Evolutionary conservation across 2,888 invertebrate species (phyloP), one percentile per base, ranked within the genome.

Genomic region (Agrotis ipsilon): DNA sequence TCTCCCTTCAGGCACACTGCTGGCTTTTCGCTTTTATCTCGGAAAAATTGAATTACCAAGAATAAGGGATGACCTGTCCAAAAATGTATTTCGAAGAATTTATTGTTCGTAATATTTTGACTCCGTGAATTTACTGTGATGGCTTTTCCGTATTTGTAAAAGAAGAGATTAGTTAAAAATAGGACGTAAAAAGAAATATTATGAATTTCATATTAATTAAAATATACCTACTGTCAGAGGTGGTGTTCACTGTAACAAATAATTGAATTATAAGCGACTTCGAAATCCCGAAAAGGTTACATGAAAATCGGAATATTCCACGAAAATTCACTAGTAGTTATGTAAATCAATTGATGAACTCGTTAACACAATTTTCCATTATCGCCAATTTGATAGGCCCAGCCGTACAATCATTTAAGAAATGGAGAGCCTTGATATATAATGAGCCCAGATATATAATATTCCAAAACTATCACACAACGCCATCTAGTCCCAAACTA

Each of bases 31-130:
- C 43, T 32, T 46, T 79, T 65, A 80, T 80, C 59, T 52, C 51
- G 4, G 46, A 55, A 55, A 69, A 68, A 68, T 13, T 54, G 46
- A 66, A 43, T 68, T 68, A 57, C 65, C 55, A 55, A 68, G 60
- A 80, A 76, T 76, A 75, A 51, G 65, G 57, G 54, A 75, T 80
- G 45, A 75, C 39, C 49, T 64, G 57, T 67, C 68, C 18, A 55
- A 68, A 76, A 78, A 76, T 48, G n/a, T 68, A 70, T 67, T 55
- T 43, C 43, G 18, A 54, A 55, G 9, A 65, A 68, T n/a, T 66
- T 46, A 68, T 75, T 76, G 61, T 80, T 46, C n/a, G 62, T 75
- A 70, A 68, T 32, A 32, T 75, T 65, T 52, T 21, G 55, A 24
- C 27, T 46, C 32, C 62, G 80, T 63, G 58, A 57, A 72, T 69